Evolutionary conservation across 2,113 vertebrate species (phyloP).

Genomic region (Elgaria multicarinata): DNA sequence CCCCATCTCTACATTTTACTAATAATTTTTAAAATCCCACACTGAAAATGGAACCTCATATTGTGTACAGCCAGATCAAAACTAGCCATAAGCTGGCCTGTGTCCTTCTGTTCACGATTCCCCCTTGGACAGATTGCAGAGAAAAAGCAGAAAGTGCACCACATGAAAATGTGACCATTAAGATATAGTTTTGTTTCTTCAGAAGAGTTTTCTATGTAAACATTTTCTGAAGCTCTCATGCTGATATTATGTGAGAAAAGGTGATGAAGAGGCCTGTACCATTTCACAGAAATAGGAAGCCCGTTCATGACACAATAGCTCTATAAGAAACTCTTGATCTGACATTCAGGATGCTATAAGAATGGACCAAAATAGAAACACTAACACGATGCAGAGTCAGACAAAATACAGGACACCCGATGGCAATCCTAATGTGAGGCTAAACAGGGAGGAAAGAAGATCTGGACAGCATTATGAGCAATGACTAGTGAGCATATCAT

Average conservation of each 20-base stretch:
- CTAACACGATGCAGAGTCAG: slow-evolving; percentile 71
- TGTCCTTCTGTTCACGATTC: background rate
- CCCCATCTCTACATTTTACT: background rate
- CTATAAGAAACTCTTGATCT: slow-evolving; percentile 60
- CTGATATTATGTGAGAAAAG: slow-evolving; percentile 25
- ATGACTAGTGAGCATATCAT: slow-evolving; percentile 18
- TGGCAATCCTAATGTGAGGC: slow-evolving; percentile 73
- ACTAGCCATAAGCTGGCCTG: background rate
- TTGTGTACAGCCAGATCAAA: background rate
- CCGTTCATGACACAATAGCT: slow-evolving; percentile 37
- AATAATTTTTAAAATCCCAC: background rate
- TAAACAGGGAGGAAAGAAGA: slow-evolving; percentile 67
- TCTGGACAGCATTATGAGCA: slow-evolving; percentile 68
- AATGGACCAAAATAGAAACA: slow-evolving; percentile 75
- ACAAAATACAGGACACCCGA: slow-evolving; percentile 75
- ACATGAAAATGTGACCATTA: slow-evolving; percentile 10
- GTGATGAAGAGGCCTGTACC: slow-evolving; percentile 11
- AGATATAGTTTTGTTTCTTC: slow-evolving; percentile 26
- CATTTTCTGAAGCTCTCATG: slow-evolving; percentile 19
- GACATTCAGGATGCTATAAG: slow-evolving; percentile 72
- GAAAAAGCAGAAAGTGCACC: background rate
- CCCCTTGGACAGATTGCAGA: background rate
- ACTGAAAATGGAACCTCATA: background rate
- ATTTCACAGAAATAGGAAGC: slow-evolving; percentile 46
- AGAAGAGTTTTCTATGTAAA: slow-evolving; percentile 21